Conservation (phyloP, 2,797 vertebrate species). For the Champsocephalus esox region DNA sequence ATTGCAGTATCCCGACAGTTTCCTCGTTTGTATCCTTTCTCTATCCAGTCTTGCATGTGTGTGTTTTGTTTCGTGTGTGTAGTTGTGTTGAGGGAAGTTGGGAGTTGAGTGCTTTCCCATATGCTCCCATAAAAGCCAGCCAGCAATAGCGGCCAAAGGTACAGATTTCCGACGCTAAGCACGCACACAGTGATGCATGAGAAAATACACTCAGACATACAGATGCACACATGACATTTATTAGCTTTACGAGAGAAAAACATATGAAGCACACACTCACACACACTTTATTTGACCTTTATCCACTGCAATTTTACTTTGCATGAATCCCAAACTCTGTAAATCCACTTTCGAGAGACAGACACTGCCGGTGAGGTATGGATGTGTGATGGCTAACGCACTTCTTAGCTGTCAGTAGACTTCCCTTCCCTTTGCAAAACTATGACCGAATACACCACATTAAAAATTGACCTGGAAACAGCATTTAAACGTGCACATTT, state of each 20-base stretch:
- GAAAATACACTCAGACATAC: constrained; percentile 42
- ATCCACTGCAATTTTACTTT: constrained; percentile 27
- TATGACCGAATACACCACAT: neutral
- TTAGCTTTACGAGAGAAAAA: constrained; percentile 13
- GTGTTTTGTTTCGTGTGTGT: constrained; percentile 18
- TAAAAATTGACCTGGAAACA: neutral
- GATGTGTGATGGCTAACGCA: constrained; percentile 13
- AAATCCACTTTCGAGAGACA: constrained; percentile 24
- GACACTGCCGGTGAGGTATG: constrained; percentile 1
- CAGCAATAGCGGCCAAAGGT: constrained; percentile 51
- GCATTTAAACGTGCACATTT: neutral
- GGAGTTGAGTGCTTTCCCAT: constrained; percentile 74
- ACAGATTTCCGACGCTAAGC: constrained; percentile 46
- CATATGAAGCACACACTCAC: neutral
- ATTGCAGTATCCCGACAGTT: neutral
- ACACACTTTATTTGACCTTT: constrained; percentile 43
- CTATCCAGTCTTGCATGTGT: constrained; percentile 25
- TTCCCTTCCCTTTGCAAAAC: constrained; percentile 12
- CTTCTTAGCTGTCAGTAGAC: constrained; percentile 15
- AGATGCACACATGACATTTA: constrained; percentile 22
- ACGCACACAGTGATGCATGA: constrained; percentile 34
- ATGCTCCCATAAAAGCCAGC: constrained; percentile 72
- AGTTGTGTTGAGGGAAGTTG: constrained; percentile 31
- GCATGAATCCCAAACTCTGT: constrained; percentile 10
- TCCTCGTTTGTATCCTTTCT: constrained; percentile 5